phyloP scores from a whole-genome alignment of 2,888 invertebrate species.

The Hydraecia micacea region DNA sequence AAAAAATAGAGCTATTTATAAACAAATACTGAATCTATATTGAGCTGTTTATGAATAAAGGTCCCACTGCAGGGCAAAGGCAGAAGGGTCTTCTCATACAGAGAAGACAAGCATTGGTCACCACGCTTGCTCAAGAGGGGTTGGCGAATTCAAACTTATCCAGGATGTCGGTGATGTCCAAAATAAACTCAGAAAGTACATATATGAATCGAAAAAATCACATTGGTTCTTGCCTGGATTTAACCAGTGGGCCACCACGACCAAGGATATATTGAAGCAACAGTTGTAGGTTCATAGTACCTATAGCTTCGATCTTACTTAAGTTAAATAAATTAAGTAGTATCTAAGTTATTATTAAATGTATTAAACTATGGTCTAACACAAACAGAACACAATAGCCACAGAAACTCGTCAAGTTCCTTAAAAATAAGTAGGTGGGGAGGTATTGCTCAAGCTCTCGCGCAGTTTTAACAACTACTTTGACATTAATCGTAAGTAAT shows the following conservation, averaged over 20 bases:
- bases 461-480: neutral
- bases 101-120: neutral
- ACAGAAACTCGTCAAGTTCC: neutral
- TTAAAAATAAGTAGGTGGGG: neutral
- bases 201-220: neutral
- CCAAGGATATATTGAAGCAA: neutral
- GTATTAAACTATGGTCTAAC: neutral
- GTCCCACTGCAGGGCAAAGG: neutral
- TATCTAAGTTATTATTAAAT: neutral
- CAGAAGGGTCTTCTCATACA: neutral
- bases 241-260: neutral
- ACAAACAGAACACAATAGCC: neutral
- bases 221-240: neutral
- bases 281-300: neutral
- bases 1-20: neutral
- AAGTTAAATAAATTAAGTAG: neutral
- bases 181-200: neutral
- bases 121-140: neutral
- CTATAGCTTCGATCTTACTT: neutral
- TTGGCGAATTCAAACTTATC: neutral
- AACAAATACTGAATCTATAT: neutral
- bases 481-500: slow-evolving; percentile 24
- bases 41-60: no score
- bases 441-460: neutral
- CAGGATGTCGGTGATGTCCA: neutral